phyloP scores from a whole-genome alignment of 2,113 vertebrate species.

The Leucopsar rothschildi region DNA sequence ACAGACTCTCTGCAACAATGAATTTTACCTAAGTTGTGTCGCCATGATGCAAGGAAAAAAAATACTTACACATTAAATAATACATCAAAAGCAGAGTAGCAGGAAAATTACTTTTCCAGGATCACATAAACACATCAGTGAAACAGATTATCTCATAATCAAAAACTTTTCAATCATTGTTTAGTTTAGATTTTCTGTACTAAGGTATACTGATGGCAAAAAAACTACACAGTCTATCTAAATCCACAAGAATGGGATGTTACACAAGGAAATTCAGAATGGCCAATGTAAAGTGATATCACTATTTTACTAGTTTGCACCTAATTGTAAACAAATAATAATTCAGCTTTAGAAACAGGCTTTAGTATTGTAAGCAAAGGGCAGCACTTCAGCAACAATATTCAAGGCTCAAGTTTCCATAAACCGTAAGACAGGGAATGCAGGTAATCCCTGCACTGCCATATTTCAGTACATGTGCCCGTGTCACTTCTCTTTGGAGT shows the following conservation, averaged over 20 bases:
- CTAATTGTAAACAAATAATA: neutral
- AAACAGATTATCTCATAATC: neutral
- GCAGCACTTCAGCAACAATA: neutral
- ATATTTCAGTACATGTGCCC: neutral
- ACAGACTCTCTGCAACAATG: neutral
- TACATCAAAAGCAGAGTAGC: neutral
- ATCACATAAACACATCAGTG: neutral
- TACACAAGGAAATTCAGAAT: neutral
- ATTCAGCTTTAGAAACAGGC: neutral
- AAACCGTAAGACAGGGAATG: neutral
- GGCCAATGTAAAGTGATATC: neutral
- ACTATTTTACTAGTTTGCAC: neutral
- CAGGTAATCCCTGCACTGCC: neutral
- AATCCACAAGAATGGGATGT: neutral
- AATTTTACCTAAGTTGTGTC: neutral
- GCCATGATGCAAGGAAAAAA: neutral
- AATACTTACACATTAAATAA: neutral
- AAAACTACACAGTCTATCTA: neutral
- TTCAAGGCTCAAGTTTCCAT: neutral
- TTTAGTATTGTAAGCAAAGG: neutral
- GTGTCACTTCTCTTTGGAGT: neutral
- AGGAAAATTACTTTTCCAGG: neutral
- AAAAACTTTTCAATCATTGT: neutral
- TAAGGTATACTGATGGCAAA: neutral
- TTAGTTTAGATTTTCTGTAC: neutral